Conservation (phyloP, 2,113 vertebrate genomes). For the Columbina picui region DNA sequence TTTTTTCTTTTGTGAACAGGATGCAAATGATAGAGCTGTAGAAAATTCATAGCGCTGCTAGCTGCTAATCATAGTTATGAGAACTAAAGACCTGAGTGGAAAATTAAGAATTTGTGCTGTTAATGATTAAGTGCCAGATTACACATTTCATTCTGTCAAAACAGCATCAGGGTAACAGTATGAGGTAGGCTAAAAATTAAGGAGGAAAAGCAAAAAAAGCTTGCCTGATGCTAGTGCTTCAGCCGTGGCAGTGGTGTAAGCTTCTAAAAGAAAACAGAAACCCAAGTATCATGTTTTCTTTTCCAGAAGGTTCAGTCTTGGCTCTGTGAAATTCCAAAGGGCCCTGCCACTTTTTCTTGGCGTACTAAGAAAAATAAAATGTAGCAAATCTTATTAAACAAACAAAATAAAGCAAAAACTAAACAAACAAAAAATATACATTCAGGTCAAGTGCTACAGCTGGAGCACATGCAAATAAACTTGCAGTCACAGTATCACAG, state of each 20-base stretch:
- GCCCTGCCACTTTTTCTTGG: not conserved
- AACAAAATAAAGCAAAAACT: no score
- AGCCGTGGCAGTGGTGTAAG: not conserved
- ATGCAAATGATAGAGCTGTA: not conserved
- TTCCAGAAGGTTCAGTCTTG: not conserved
- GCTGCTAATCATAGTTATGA: not conserved
- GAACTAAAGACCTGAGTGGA: not conserved
- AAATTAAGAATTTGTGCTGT: not conserved
- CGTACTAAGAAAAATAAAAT: not conserved
- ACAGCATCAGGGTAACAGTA: not conserved
- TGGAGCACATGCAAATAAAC: not conserved
- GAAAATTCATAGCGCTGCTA: not conserved
- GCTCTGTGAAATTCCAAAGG: not conserved
- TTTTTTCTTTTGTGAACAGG: not conserved
- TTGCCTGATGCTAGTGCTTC: not conserved
- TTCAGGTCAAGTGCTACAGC: not conserved
- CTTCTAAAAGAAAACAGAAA: not conserved
- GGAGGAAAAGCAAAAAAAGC: not conserved
- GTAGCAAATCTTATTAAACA: not conserved
- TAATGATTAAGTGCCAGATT: not conserved
- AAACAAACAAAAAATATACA: no score
- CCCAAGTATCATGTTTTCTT: not conserved
- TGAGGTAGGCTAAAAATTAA: not conserved
- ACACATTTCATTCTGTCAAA: not conserved
- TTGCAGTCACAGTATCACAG: no score